Evolutionary conservation across 2,888 invertebrate species (phyloP).

Genomic region (Holacanthella duospinosa): DNA sequence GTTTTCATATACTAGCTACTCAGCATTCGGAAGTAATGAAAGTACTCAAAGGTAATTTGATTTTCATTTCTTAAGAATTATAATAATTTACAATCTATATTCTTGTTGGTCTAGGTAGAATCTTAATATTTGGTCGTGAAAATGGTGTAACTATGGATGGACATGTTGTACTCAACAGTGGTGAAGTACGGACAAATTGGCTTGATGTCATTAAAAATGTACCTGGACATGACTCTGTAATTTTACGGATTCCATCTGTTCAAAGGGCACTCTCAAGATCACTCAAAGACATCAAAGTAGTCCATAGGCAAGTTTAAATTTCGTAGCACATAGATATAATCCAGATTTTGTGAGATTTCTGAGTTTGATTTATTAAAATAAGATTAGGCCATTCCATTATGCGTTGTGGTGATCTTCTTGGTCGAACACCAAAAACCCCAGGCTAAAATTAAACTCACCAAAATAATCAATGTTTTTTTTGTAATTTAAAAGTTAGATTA

Average conservation of each 20-base stretch:
- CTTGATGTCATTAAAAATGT: conserved; percentile 79
- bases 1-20: conserved; percentile 61
- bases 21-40: conserved; percentile 63
- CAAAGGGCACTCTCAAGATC: conserved; percentile 75
- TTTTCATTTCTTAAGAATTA: background rate
- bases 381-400: too few relatives aligned
- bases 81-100: background rate
- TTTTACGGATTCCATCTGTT: conserved; percentile 66
- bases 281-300: conserved; percentile 69
- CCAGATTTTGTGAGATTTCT: background rate
- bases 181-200: conserved; percentile 89
- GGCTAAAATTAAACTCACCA: background rate
- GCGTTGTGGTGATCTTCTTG: too few relatives aligned
- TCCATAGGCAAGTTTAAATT: conserved; percentile 60
- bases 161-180: conserved; percentile 77
- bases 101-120: conserved; percentile 51
- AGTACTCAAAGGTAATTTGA: conserved; percentile 48
- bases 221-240: conserved; percentile 52
- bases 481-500: background rate
- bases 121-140: conserved; percentile 73
- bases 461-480: background rate
- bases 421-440: too few relatives aligned
- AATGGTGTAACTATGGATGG: conserved; percentile 87
- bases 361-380: background rate
- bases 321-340: too few relatives aligned